Evolutionary conservation across 2,888 invertebrate species (phyloP), one percentile per base, ranked within the genome.

Genomic region (Syrphus vitripennis): DNA sequence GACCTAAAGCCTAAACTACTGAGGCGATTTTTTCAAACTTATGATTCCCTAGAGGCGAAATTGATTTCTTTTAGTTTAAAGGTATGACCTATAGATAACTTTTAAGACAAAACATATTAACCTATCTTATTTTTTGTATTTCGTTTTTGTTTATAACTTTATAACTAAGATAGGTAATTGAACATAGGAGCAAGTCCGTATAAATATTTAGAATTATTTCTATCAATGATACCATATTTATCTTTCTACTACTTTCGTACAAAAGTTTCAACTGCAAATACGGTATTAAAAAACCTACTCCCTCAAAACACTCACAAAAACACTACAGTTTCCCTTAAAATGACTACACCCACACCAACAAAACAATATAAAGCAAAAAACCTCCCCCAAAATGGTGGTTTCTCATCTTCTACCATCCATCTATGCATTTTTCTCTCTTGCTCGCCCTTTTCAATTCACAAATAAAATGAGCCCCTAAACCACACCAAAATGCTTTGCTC

Each of bases 331-430:
- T 81, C 63, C 76, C 76, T 63, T 74, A 57, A 48, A 61, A 63
- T 21, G 63, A 53, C 63, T 63, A 48, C 83, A 81, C 84, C 82
- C 72, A 86, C 74, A 70, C 69, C 40, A 65, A 26, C 26, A 26
- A 48, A 61, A 9, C 24, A 10, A 9, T 14, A 19, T 10, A 4
- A 12, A 14, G 19, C 14, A 29, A n/a, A 65, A 65, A 75, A 24
- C 67, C 45, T 42, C 45, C 81, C 75, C 74, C 34, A 34, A 79
- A 63, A 63, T 26, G 21, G 16, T 42, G 57, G 19, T 34, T 40
- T 19, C 10, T 10, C 3, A 19, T 9, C 12, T 48, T 48, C 29
- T 40, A 2, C 48, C 19, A 14, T 12, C n/a, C 12, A 29, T 69
- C 70, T 50, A 65, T 40, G 21, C 24, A 42, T 40, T 14, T 72